A percentile compares a stretch with the other conserved stretches of the same genome.
Evolutionary conservation across 2,797 vertebrate genomes (phyloP).

Genomic region (Mormyrops attenuatus): DNA sequence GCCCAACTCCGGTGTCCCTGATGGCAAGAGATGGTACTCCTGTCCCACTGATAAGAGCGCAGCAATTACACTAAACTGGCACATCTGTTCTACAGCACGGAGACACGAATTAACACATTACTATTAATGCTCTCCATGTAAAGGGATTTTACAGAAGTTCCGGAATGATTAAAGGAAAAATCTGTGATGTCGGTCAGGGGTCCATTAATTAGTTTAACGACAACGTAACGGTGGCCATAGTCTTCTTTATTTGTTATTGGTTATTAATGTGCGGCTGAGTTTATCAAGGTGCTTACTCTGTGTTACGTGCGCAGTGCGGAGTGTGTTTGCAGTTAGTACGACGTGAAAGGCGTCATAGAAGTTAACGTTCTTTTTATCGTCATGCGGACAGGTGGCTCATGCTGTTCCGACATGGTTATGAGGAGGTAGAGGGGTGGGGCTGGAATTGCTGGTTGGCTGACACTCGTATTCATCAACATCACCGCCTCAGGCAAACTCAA

Average conservation of each 20-base stretch:
- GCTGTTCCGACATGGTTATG: neutral
- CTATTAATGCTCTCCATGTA: neutral
- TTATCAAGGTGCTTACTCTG: neutral
- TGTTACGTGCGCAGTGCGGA: neutral
- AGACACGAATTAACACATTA: slow-evolving; percentile 14
- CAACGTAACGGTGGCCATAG: neutral
- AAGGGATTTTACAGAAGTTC: slow-evolving; percentile 7
- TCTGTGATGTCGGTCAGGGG: neutral
- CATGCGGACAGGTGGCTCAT: neutral
- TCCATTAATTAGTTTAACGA: neutral
- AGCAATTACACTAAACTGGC: slow-evolving; percentile 20
- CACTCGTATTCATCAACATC: neutral
- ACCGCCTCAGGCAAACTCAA: neutral
- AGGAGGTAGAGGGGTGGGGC: neutral
- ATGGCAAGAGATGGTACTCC: neutral
- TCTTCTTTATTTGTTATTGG: neutral
- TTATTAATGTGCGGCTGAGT: neutral
- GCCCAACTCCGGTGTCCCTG: neutral
- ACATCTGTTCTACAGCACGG: neutral
- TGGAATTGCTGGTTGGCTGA: neutral
- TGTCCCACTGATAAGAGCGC: neutral
- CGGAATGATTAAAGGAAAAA: neutral
- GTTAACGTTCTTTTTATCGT: neutral
- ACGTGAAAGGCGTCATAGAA: neutral
- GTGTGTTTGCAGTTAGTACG: neutral